Percentiles rank a stretch among this genome's conserved stretches.
These are phyloP conservation scores for Nipponacmea schrenckii DNA, from an alignment of 2,888 invertebrate genomes.

Conservation along the genomic window DNA sequence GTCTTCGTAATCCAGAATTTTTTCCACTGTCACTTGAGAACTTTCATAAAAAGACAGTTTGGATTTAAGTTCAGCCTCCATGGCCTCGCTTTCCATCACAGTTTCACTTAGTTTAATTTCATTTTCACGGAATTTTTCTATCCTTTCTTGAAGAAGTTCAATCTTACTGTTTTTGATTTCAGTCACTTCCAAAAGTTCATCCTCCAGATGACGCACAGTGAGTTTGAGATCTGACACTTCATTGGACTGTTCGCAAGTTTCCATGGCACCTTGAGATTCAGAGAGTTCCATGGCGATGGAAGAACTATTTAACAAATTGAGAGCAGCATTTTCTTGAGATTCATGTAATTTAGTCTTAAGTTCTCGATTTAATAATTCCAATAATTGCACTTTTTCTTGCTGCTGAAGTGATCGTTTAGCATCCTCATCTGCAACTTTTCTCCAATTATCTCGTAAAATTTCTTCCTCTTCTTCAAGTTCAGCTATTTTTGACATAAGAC, in stretches of 20 bases:
- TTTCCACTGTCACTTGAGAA: constrained; percentile 40
- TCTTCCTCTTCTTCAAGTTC: constrained; percentile 58
- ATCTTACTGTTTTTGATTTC: constrained; percentile 54
- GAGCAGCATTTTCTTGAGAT: constrained; percentile 44
- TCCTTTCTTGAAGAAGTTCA: constrained; percentile 44
- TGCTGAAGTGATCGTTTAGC: constrained; percentile 47
- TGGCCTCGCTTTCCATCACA: constrained; percentile 49
- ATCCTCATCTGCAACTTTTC: constrained; percentile 56
- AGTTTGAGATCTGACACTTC: neutral
- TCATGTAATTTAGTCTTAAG: constrained; percentile 49
- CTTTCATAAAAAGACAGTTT: constrained; percentile 48
- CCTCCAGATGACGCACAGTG: constrained; percentile 35
- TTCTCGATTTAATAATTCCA: constrained; percentile 50
- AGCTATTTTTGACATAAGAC: constrained; percentile 43
- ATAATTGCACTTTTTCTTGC: constrained; percentile 52
- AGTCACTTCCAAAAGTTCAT: constrained; percentile 40
- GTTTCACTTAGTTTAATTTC: constrained; percentile 56
- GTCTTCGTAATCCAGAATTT: constrained; percentile 49
- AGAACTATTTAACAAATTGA: constrained; percentile 36
- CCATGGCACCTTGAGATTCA: constrained; percentile 13
- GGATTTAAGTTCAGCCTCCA: constrained; percentile 47
- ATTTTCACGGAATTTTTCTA: constrained; percentile 42
- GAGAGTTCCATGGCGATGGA: constrained; percentile 52
- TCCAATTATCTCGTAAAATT: constrained; percentile 55
- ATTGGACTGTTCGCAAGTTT: neutral